Evolutionary conservation across 2,888 invertebrate species (phyloP).

Genomic region (Leptothorax acervorum): DNA sequence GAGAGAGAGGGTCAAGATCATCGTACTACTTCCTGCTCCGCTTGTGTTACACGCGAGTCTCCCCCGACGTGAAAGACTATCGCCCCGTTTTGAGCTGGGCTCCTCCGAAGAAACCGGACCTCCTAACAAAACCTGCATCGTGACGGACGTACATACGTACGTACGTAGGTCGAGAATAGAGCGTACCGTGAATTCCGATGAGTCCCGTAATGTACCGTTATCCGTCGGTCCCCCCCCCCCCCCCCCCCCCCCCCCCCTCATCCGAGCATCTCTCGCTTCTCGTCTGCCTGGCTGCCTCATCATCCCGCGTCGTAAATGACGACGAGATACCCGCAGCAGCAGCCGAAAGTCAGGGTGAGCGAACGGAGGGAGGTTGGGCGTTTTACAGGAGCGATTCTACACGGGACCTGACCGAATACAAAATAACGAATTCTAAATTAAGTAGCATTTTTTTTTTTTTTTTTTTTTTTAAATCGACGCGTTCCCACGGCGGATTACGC

Average conservation of each 20-base stretch:
- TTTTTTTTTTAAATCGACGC: background rate
- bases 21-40: slow-evolving; percentile 45
- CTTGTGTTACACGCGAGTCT: slow-evolving; percentile 29
- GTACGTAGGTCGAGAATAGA: slow-evolving; percentile 77
- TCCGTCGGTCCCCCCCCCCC: slow-evolving; percentile 68
- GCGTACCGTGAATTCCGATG: slow-evolving; percentile 83
- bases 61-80: slow-evolving; percentile 48
- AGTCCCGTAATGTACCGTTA: slow-evolving; percentile 82
- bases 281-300: slow-evolving; percentile 77
- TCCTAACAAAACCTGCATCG: slow-evolving; percentile 64
- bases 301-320: slow-evolving; percentile 64
- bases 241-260: slow-evolving; percentile 73
- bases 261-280: slow-evolving; percentile 44
- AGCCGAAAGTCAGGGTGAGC: slow-evolving; percentile 55
- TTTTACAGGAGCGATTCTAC: background rate
- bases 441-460: no score
- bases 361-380: background rate
- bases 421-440: no score
- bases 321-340: slow-evolving; percentile 61
- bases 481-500: background rate
- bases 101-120: slow-evolving; percentile 65
- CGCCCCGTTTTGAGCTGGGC: slow-evolving; percentile 69
- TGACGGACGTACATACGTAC: slow-evolving; percentile 62
- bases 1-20: slow-evolving; percentile 36
- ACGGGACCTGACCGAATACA: background rate